Percentiles rank a stretch among this genome's conserved stretches.
Conservation (phyloP, 1,140 invertebrate species). For the Drosophila kohkoa region DNA sequence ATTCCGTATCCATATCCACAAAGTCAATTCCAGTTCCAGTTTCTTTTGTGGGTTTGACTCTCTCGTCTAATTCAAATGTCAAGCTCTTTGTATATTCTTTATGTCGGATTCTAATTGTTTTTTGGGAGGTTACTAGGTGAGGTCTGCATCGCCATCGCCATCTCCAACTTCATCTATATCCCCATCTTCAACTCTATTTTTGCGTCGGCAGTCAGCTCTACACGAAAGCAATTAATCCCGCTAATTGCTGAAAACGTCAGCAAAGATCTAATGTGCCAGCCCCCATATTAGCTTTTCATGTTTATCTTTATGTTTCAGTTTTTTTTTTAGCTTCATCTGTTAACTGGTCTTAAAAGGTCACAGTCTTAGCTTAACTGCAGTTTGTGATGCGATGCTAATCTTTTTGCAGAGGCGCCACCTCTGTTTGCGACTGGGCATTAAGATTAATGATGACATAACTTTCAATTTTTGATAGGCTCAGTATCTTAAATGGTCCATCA, state of each 20-base stretch:
- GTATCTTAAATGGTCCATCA: constrained; percentile 16
- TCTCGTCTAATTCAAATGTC: constrained; percentile 63
- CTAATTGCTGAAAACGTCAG: constrained; percentile 62
- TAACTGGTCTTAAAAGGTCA: constrained; percentile 38
- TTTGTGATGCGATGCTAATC: constrained; percentile 10
- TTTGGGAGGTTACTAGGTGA: constrained; percentile 67
- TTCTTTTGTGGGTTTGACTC: constrained; percentile 29
- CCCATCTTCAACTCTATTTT: not conserved
- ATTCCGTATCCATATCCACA: not conserved
- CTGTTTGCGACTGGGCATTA: constrained; percentile 3
- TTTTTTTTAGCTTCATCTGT: constrained; percentile 11
- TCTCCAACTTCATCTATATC: constrained; percentile 9
- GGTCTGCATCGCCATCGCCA: constrained; percentile 33
- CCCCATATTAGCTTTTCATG: constrained; percentile 29
- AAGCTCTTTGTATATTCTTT: constrained; percentile 32
- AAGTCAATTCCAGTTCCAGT: not conserved
- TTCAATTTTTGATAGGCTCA: constrained; percentile 19
- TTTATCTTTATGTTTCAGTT: constrained; percentile 6
- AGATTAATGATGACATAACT: constrained; percentile 28
- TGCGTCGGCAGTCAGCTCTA: constrained; percentile 37
- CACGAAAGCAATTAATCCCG: constrained; percentile 70
- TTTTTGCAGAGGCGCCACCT: constrained; percentile 26
- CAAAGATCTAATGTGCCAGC: constrained; percentile 51
- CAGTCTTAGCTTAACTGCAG: constrained; percentile 10
- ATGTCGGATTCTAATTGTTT: constrained; percentile 75